Evolutionary conservation across 2,888 invertebrate species (phyloP).

Genomic region (Eledone cirrhosa): DNA sequence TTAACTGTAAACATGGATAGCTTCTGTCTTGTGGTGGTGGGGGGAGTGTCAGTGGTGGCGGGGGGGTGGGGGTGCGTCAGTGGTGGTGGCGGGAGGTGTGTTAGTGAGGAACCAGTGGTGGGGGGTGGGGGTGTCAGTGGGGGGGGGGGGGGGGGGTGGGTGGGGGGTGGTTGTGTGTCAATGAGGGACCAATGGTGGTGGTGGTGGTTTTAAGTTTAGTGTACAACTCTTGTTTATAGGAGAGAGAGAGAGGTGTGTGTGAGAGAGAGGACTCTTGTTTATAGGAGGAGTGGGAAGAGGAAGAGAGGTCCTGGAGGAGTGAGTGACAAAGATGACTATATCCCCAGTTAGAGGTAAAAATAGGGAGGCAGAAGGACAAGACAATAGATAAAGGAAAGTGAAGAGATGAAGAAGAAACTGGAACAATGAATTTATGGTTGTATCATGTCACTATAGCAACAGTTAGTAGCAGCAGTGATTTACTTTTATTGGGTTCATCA

Average conservation of each 20-base stretch:
- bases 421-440: not conserved
- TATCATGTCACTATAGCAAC: no score
- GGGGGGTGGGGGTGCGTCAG: no score
- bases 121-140: no score
- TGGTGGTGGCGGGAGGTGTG: no score
- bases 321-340: not conserved
- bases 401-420: not conserved
- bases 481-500: no score
- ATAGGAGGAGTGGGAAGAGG: not conserved
- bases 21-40: no score
- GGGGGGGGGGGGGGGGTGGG: conserved; percentile 11
- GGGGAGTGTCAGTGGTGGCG: no score
- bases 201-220: not conserved
- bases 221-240: not conserved
- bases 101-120: no score
- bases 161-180: not conserved
- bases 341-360: no score
- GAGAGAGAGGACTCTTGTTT: not conserved
- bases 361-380: not conserved
- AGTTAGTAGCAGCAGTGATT: no score
- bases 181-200: not conserved
- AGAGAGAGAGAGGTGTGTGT: not conserved
- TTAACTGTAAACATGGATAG: no score
- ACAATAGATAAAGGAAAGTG: not conserved
- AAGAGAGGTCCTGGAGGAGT: not conserved